Evolutionary conservation across 2,113 vertebrate genomes (phyloP).

Genomic region (Rhombomys opimus): DNA sequence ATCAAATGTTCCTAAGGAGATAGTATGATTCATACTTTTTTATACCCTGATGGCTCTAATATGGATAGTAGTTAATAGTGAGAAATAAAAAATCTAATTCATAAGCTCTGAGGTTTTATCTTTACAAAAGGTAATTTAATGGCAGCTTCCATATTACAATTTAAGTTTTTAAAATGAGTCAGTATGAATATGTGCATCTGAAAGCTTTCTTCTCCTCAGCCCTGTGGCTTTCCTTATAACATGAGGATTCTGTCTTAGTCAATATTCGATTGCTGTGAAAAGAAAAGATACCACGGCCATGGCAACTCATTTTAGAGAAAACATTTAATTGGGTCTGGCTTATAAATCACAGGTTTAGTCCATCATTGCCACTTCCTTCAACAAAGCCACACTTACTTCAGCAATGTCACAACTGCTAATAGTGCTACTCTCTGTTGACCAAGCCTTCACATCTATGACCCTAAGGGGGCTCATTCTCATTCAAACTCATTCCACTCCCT

Average conservation of each 20-base stretch:
- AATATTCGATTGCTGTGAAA: background rate
- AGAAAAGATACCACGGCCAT: background rate
- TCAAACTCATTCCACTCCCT: background rate
- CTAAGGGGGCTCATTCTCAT: background rate
- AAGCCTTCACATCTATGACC: background rate
- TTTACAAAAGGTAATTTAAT: background rate
- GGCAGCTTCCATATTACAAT: background rate
- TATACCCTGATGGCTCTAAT: background rate
- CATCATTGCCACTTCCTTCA: background rate
- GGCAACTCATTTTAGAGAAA: background rate
- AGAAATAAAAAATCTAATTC: background rate
- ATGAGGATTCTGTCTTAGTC: background rate
- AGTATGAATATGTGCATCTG: background rate
- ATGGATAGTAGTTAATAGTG: background rate
- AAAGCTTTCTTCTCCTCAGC: background rate
- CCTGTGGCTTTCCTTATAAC: background rate
- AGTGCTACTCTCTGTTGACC: background rate
- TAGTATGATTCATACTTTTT: background rate
- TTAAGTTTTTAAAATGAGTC: too few relatives aligned
- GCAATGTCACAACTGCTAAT: background rate
- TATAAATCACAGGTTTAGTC: background rate
- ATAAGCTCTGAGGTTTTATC: background rate
- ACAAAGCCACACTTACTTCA: background rate
- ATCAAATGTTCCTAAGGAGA: background rate
- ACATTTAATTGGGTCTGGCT: background rate